Evolutionary conservation across 2,888 invertebrate genomes (phyloP).

Genomic region (Sturmia bella): DNA sequence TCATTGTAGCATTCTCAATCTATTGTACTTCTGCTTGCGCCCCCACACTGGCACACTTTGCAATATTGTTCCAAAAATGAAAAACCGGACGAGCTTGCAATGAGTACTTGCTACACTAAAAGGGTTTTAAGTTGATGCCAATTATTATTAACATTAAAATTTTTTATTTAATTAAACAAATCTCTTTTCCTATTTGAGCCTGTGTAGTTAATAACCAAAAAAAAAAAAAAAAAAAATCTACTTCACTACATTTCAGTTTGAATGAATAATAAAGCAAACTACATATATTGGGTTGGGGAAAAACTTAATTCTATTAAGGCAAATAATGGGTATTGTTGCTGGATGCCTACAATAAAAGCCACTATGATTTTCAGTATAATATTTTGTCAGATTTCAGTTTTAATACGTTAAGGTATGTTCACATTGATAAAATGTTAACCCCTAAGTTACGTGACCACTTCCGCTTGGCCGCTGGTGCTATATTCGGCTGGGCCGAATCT

Average conservation of each 20-base stretch:
- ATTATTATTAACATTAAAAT: slow-evolving; percentile 24
- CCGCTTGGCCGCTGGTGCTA: too few relatives aligned
- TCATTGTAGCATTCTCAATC: too few relatives aligned
- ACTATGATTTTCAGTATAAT: too few relatives aligned
- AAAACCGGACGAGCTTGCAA: neutral
- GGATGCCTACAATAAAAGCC: too few relatives aligned
- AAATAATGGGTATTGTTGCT: neutral
- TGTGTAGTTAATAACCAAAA: slow-evolving; percentile 2
- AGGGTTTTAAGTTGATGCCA: slow-evolving; percentile 11
- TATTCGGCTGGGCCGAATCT: too few relatives aligned
- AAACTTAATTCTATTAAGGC: too few relatives aligned
- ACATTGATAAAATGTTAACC: too few relatives aligned
- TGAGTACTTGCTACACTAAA: neutral
- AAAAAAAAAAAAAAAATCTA: neutral
- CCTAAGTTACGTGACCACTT: too few relatives aligned
- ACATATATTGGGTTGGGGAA: neutral
- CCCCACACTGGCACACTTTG: neutral
- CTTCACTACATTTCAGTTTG: neutral
- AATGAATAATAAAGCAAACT: neutral
- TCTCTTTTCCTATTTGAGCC: neutral
- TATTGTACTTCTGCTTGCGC: too few relatives aligned
- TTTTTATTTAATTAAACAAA: slow-evolving; percentile 38
- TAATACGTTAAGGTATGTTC: too few relatives aligned
- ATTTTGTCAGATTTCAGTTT: too few relatives aligned
- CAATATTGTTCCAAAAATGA: neutral